Base-by-base conservation (phyloP, 2,888 invertebrate genomes). In the Cremastinae sp. region DNA sequence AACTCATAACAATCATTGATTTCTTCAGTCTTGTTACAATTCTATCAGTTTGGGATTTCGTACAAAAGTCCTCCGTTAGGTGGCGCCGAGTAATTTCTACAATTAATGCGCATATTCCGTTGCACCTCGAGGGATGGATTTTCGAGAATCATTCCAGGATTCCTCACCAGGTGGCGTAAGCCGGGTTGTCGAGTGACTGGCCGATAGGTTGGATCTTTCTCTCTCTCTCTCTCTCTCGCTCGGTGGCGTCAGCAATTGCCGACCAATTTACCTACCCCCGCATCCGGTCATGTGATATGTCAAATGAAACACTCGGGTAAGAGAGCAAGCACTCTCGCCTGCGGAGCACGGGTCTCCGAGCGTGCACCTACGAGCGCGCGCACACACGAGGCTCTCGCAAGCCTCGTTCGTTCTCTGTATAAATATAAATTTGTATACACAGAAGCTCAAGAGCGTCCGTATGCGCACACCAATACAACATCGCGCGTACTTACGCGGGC, bases 201-300 rank as follows among this genome's bases (percentile, higher is more conserved):
- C 87, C 86, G 87, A 88, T 89, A 84, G 86, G 83, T 87, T 85
- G 85, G 86, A 83, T 84, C 85, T 28, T 5, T 28, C 8, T 41
- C 61, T 72, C 71, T 72, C 71, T 72, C 73, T 56, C 56, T 56
- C 56, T 59, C 53, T 43, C 43, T 75, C 71, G 66, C 75, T 75
- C 65, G 84, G 89, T 88, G 88, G 88, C 89, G 88, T 89, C 87
- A 87, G 86, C 89, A 89, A 89, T 89, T 89, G 88, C 87, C 85
- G 87, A 85, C 86, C 87, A 89, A 89, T 89, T 89, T 88, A 88
- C 89, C 88, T 89, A 89, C 88, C 89, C 89, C 89, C 88, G 87
- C 89, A 89, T 89, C 89, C 89, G 88, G 89, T 89, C 87, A 86
- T 87, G 88, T 86, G 87, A 88, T 86, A 84, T 84, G 84, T 85